Evolutionary conservation across 2,797 vertebrate species (phyloP).

Genomic region (Myoxocephalus aenaeus): DNA sequence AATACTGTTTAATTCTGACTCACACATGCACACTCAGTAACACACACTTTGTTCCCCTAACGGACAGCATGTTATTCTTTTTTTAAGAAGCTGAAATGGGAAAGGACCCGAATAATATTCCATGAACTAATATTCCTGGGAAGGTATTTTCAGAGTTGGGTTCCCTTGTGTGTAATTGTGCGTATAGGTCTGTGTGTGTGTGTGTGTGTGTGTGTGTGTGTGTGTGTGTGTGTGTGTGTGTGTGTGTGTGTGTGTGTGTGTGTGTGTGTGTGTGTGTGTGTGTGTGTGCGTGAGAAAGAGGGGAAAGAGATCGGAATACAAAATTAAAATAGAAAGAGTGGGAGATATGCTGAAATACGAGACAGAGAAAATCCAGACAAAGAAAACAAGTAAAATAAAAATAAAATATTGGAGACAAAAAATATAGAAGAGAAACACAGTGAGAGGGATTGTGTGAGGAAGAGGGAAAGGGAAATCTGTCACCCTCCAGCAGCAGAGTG

Average conservation of each 20-base stretch:
- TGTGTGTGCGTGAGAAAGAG: background rate
- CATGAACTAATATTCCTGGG: slow-evolving; percentile 60
- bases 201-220: slow-evolving; percentile 7
- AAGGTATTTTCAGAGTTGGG: slow-evolving; percentile 52
- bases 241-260: slow-evolving; percentile 28
- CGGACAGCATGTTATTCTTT: background rate
- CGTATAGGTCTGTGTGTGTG: slow-evolving; percentile 11
- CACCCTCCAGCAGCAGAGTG: slow-evolving; percentile 58
- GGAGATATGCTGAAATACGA: background rate
- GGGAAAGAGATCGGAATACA: background rate
- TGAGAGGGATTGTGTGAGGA: slow-evolving; percentile 39
- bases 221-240: slow-evolving; percentile 33
- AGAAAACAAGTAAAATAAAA: slow-evolving; percentile 15
- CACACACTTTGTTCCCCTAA: slow-evolving; percentile 26
- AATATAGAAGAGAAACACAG: slow-evolving; percentile 14
- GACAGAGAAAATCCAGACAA: background rate
- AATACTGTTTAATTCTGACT: slow-evolving; percentile 9
- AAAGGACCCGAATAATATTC: slow-evolving; percentile 58
- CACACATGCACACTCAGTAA: background rate
- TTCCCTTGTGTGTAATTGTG: slow-evolving; percentile 46
- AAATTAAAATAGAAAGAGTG: background rate
- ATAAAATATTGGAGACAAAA: slow-evolving; percentile 5
- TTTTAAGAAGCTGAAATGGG: slow-evolving; percentile 45
- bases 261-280: slow-evolving; percentile 5
- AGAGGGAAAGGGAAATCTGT: slow-evolving; percentile 56